Base-by-base conservation (phyloP, 2,888 invertebrate genomes). In the Amiota mariae region DNA sequence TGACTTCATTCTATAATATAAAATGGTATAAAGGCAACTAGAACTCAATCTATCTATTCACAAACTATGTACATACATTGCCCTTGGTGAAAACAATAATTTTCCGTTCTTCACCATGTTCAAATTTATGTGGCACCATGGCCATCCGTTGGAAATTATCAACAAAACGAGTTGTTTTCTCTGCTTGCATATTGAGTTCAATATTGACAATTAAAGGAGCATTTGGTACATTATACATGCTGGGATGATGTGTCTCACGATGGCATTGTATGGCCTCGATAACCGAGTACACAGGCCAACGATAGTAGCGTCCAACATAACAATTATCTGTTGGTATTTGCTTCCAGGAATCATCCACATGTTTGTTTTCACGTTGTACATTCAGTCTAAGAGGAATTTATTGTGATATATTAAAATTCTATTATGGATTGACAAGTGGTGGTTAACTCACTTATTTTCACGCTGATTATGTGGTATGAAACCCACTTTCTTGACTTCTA, bases 211-310 rank as follows among this genome's bases (percentile, higher is more conserved):
- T 92, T 0, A 98, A 88, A 13, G 93, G 90, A 0, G 95, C 94
- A 87, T 94, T 91, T 0, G 96, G 95, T 54, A 91, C 90, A 89
- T 97, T 95, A 83, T 93, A 95, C 91, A 97, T 94, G 1, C 94
- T 93, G 0, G 96, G 95, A 87, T 96, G 94, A 88, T 96, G 95
- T 0, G 94, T 93, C 89, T 97, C 96, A 67, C 94, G 92, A 83
- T 96, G 95, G 74, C 93, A 93, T 76, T 92, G 90, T 13, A 98
- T 91, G 0, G 97, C 97, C 82, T 97, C 95, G 15, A 91, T 91
- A 1, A 96, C 93, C 0, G 93, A 89, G 89, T 94, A 95, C 75
- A 93, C 90, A 73, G 91, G 91, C 90, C 92, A 91, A 76, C 91
- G 91, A 80, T 92, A 93, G 83, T 91, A 92, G 78, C 89, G 91